Evolutionary conservation across 2,113 vertebrate species (phyloP).

Genomic region (Tringa solitaria): DNA sequence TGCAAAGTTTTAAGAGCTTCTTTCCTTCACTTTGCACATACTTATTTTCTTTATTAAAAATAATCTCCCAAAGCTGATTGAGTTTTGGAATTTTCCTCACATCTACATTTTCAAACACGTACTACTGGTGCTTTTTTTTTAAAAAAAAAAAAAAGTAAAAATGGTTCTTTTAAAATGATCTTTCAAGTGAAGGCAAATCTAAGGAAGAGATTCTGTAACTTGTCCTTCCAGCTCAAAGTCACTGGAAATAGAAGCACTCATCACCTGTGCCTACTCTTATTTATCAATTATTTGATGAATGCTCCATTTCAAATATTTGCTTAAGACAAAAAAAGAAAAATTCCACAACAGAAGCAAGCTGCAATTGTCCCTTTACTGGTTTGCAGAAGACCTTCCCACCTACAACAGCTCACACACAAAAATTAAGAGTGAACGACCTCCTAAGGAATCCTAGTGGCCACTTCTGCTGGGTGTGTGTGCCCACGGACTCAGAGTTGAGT

Average conservation of each 20-base stretch:
- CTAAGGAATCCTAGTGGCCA: background rate
- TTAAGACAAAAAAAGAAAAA: background rate
- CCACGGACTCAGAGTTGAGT: accelerated
- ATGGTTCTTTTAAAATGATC: background rate
- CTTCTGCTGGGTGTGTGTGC: background rate
- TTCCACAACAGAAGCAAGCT: background rate
- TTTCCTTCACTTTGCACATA: background rate
- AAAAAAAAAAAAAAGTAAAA: background rate
- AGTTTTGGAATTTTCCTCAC: background rate
- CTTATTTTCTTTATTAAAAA: background rate
- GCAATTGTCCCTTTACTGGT: no score
- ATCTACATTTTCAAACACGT: background rate
- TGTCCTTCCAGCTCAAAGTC: background rate
- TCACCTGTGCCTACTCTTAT: background rate
- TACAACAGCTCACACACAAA: background rate
- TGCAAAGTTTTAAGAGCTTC: background rate
- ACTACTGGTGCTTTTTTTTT: background rate
- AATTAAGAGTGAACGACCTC: background rate
- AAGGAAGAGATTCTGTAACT: background rate
- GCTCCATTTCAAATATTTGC: background rate
- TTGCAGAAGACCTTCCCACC: background rate
- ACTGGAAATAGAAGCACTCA: background rate
- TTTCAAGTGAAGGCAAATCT: constrained; percentile 10
- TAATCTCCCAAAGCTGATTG: background rate
- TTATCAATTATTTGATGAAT: background rate